Percentiles rank a stretch among this genome's conserved stretches.
Evolutionary conservation across 2,797 vertebrate species (phyloP).

Genomic region (Silurus lanzhouensis): DNA sequence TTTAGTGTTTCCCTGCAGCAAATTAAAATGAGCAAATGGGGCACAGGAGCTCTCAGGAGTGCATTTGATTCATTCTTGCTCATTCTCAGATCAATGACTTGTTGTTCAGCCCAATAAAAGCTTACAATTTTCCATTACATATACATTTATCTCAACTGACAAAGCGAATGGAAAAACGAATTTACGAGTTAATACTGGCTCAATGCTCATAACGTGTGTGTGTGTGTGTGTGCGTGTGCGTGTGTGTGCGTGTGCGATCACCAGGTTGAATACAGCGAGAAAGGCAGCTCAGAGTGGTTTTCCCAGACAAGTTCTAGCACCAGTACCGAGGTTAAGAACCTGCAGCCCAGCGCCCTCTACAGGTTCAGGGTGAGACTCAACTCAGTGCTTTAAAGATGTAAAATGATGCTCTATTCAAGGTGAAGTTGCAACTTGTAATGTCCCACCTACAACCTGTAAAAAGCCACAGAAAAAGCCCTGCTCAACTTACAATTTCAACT

Average conservation of each 20-base stretch:
- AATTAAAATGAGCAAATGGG: no score
- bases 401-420: not conserved
- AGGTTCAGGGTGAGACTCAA: constrained; percentile 81
- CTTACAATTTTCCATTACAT: no score
- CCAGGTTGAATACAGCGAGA: constrained; percentile 88
- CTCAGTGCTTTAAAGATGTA: not conserved
- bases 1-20: no score
- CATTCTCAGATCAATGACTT: no score
- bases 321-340: constrained; percentile 75
- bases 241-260: constrained; percentile 31
- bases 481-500: not conserved
- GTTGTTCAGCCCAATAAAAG: no score
- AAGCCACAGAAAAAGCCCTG: not conserved
- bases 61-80: no score
- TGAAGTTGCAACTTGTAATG: not conserved
- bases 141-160: not conserved
- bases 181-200: not conserved
- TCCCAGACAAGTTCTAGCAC: constrained; percentile 77
- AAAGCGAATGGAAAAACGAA: not conserved
- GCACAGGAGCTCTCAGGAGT: no score
- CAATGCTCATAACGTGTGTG: not conserved
- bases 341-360: constrained; percentile 80
- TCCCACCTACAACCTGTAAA: not conserved
- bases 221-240: constrained; percentile 25
- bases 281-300: constrained; percentile 80